A percentile compares a stretch with the other conserved stretches of the same genome.
These are phyloP conservation scores for Charaxes varanes DNA, from an alignment of 1,140 invertebrate species.

Conservation along the genomic window DNA sequence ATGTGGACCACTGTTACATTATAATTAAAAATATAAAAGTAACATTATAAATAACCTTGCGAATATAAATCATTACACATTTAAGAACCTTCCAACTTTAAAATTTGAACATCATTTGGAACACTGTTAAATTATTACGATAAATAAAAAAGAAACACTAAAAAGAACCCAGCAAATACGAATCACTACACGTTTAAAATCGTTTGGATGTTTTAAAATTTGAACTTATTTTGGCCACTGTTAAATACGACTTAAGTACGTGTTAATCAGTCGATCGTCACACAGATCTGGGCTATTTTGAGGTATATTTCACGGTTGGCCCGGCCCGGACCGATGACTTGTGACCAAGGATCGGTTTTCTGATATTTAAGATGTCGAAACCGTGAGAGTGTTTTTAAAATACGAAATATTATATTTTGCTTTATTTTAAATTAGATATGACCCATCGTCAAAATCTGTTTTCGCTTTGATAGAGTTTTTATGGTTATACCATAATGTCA, in stretches of 20 bases:
- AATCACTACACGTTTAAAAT: background rate
- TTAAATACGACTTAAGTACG: slow-evolving; percentile 21
- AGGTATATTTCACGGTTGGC: slow-evolving; percentile 64
- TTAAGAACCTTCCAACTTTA: no score
- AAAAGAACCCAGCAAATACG: no score
- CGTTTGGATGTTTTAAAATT: background rate
- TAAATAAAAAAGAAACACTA: background rate
- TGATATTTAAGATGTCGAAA: slow-evolving; percentile 40
- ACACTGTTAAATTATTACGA: background rate
- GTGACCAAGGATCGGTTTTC: slow-evolving; percentile 61
- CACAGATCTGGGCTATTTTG: slow-evolving; percentile 38
- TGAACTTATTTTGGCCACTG: no score
- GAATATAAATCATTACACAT: no score
- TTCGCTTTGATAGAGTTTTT: no score
- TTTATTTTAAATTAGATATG: no score
- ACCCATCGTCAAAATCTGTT: no score
- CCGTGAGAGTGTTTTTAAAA: slow-evolving; percentile 45
- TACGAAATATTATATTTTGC: slow-evolving; percentile 1
- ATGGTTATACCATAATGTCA: no score
- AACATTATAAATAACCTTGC: no score
- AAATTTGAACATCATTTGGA: no score
- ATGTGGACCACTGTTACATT: no score
- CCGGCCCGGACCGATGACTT: slow-evolving; percentile 48
- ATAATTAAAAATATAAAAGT: no score
- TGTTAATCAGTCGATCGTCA: slow-evolving; percentile 24